These are phyloP conservation scores for Tragulus kanchil DNA, from an alignment of 2,113 vertebrate species.

Conservation along the genomic window DNA sequence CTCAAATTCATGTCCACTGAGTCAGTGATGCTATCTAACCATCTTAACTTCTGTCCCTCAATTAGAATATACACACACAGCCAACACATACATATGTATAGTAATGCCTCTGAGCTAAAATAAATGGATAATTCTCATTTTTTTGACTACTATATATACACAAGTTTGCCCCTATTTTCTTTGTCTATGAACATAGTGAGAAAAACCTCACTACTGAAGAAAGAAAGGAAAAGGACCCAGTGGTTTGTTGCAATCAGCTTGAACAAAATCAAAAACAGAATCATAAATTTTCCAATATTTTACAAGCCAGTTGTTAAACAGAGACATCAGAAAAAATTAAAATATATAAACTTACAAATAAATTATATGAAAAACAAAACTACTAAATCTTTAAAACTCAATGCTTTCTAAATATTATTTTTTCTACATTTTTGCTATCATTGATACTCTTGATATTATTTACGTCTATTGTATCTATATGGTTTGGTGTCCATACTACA, in stretches of 20 bases:
- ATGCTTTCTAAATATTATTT: background rate
- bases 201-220: background rate
- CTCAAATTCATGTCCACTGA: background rate
- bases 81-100: no score
- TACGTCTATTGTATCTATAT: background rate
- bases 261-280: background rate
- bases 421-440: background rate
- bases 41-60: no score
- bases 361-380: background rate
- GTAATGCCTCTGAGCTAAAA: background rate
- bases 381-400: background rate
- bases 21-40: background rate
- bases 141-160: background rate
- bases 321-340: background rate
- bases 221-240: background rate
- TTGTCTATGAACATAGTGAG: background rate
- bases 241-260: fast-evolving
- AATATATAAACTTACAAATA: background rate
- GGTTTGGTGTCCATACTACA: fast-evolving
- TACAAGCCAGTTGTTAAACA: background rate
- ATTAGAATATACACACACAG: background rate
- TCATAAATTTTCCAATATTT: background rate
- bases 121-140: background rate
- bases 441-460: background rate
- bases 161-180: background rate